Conservation (phyloP, 1,140 invertebrate genomes). For the Dinothrombium tinctorium region DNA sequence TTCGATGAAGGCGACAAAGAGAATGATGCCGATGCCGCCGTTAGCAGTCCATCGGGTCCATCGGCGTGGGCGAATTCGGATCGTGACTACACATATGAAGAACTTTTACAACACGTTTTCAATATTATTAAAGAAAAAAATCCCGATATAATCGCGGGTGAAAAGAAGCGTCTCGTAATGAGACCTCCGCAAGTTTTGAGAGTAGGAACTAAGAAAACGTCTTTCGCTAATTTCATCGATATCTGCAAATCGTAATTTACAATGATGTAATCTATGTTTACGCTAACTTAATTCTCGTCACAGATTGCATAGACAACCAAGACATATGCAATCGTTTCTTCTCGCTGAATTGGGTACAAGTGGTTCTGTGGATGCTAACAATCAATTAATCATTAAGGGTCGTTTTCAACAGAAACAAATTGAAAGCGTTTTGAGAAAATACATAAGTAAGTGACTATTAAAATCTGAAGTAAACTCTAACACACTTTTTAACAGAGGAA, state of each 20-base stretch:
- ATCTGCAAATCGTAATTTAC: conserved; percentile 43
- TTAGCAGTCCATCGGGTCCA: not conserved
- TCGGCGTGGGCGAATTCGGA: conserved; percentile 8
- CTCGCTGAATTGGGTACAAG: conserved; percentile 91
- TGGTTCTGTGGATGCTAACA: conserved; percentile 48
- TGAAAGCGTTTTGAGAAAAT: conserved; percentile 86
- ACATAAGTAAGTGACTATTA: conserved; percentile 36
- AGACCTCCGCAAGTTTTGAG: conserved; percentile 90
- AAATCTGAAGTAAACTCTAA: too few species aligned
- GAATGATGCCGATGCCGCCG: conserved; percentile 4
- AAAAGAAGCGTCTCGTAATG: conserved; percentile 98
- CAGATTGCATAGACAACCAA: conserved; percentile 71
- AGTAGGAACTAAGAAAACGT: conserved; percentile 97
- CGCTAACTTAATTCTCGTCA: not conserved
- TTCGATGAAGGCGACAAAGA: conserved; percentile 6
- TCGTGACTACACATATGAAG: conserved; percentile 82
- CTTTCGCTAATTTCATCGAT: conserved; percentile 97
- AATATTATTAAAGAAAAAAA: conserved; percentile 98
- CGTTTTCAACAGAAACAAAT: conserved; percentile 99
- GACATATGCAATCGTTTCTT: conserved; percentile 93
- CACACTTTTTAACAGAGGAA: conserved; percentile 35
- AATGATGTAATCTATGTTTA: not conserved
- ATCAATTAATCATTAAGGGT: conserved; percentile 95
- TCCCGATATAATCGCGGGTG: conserved; percentile 93
- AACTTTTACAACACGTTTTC: conserved; percentile 84